A percentile compares a stretch with the other conserved stretches of the same genome.
phyloP scores from a whole-genome alignment of 2,797 vertebrate species.

The Brachyrhaphis roseni region DNA sequence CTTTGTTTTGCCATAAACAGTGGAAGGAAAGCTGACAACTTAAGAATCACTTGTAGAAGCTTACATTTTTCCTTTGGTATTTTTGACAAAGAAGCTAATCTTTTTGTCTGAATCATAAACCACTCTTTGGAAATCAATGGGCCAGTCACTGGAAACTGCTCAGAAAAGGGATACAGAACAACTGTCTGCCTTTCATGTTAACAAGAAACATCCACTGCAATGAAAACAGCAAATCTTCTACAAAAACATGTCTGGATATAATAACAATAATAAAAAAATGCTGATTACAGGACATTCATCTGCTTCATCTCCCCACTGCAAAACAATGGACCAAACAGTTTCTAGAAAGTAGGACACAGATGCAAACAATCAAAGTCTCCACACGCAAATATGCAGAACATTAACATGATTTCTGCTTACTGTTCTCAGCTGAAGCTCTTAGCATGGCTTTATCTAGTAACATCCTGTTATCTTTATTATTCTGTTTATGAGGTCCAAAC shows the following conservation, averaged over 20 bases:
- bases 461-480: neutral
- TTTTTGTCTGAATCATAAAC: neutral
- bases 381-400: slow-evolving; percentile 8
- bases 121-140: neutral
- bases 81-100: neutral
- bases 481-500: neutral
- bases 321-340: neutral
- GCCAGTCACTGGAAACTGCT: neutral
- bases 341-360: neutral
- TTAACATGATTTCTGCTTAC: slow-evolving; percentile 1
- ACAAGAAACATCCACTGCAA: neutral
- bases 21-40: neutral
- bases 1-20: neutral
- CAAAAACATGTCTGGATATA: neutral
- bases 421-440: neutral
- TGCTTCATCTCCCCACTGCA: neutral
- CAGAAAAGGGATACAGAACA: neutral
- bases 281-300: neutral
- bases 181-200: neutral
- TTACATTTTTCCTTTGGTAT: neutral
- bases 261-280: neutral
- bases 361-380: slow-evolving; percentile 1
- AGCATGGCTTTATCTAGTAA: neutral
- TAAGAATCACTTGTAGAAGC: neutral
- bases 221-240: neutral